Conservation (phyloP, 2,113 vertebrate genomes). For the Python bivittatus region DNA sequence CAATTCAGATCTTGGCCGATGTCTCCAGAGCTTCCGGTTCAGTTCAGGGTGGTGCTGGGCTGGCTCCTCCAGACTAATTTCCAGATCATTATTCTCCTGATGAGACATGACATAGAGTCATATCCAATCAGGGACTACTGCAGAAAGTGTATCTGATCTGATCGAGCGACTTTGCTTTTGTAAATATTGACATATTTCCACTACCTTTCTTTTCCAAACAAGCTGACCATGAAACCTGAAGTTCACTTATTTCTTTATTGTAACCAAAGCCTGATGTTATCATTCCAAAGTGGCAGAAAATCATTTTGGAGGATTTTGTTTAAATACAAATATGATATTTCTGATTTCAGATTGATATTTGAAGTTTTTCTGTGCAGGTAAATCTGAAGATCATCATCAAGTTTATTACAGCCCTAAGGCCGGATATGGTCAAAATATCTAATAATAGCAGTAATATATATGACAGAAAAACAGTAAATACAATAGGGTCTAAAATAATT, state of each 20-base stretch:
- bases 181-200: background rate
- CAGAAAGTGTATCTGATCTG: background rate
- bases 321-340: slow-evolving; percentile 47
- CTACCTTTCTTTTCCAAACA: background rate
- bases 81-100: background rate
- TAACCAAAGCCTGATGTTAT: slow-evolving; percentile 13
- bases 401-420: no score
- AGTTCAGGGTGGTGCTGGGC: background rate
- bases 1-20: background rate
- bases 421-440: no score
- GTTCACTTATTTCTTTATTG: slow-evolving; percentile 5
- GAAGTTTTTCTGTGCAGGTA: slow-evolving; percentile 29
- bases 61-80: background rate
- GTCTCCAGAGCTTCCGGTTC: background rate
- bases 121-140: background rate
- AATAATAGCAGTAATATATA: no score
- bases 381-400: slow-evolving; percentile 19
- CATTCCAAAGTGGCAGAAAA: slow-evolving; percentile 17
- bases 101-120: background rate
- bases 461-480: no score
- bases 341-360: slow-evolving; percentile 33
- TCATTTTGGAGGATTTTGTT: slow-evolving; percentile 30
- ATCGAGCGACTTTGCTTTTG: background rate
- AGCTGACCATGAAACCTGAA: slow-evolving; percentile 26
- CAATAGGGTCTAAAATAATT: no score